phyloP scores from a whole-genome alignment of 2,113 vertebrate genomes.

The Archilochus colubris region DNA sequence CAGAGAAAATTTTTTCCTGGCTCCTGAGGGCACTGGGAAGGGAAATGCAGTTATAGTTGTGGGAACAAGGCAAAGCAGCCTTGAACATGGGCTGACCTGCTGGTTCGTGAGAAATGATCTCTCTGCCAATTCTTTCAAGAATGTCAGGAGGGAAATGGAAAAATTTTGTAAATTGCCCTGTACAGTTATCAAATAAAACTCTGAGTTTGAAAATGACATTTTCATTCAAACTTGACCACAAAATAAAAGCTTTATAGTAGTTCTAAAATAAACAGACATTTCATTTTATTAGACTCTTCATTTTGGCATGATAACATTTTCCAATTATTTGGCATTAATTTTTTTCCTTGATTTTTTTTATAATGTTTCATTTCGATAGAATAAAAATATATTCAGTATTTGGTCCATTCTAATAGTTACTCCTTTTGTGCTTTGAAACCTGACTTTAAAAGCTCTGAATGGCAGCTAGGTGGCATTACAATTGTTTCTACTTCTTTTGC shows the following conservation, averaged over 20 bases:
- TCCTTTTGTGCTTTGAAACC: background rate
- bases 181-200: background rate
- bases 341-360: background rate
- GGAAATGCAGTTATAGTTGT: background rate
- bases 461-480: constrained; percentile 54
- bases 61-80: background rate
- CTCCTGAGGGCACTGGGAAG: background rate
- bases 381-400: background rate
- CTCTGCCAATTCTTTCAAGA: background rate
- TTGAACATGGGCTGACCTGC: background rate
- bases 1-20: background rate
- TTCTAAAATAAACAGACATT: background rate
- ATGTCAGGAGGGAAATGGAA: background rate
- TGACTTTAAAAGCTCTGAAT: background rate
- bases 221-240: background rate
- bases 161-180: background rate
- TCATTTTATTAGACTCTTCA: background rate
- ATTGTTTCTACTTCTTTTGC: background rate
- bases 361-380: background rate
- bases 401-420: background rate
- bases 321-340: background rate
- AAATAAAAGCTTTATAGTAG: background rate
- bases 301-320: background rate
- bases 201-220: background rate
- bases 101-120: background rate